Evolutionary conservation across 35 echinoderm and acorn worm species (phyloP), one percentile per base, ranked within the genome.

Genomic region (Hemicentrotus pulcherrimus): DNA sequence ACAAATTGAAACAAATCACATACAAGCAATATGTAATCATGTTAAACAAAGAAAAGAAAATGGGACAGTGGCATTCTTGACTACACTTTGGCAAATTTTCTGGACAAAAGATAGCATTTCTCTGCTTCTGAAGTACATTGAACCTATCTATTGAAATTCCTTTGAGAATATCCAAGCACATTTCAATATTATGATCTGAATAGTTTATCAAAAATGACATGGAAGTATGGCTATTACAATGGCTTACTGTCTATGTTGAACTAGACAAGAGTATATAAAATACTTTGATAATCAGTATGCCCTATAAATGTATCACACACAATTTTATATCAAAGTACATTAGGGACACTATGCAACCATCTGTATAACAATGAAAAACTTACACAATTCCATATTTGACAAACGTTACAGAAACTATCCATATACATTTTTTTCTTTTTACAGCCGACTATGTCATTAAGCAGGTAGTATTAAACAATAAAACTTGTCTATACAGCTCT

Each of bases 261-360:
- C 22, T 8, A 78, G 28, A 78, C 1, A 8, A 7, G 65, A 28
- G 5, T 28, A 78, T 5, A 78, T 78, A 6, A 78, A 78, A 78
- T 78, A 78, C 28, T 78, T 22, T 78, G 19, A 78, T 78, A 78
- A 78, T 78, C 65, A 78, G 28, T 78, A 78, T 78, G 65, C 65
- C 65, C 28, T 78, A 78, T 78, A 78, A 78, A 78, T 78, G 65
- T 78, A 28, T 78, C 65, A 78, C 65, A 78, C 65, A 78, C 65
- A 78, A 55, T 4, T 78, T n/a, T 78, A 18, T 71, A 78, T 78
- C 65, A 28, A 78, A 78, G 65, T 78, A 78, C 65, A 78, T 78
- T 6, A 78, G 65, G 65, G 65, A n/a, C 65, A 78, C 19, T 78
- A 78, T 28, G 6, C 3, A 78, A 78, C 24, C 65, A 5, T 22